Evolutionary conservation across 2,888 invertebrate species (phyloP), one percentile per base, ranked within the genome.

Genomic region (Dioctria rufipes): DNA sequence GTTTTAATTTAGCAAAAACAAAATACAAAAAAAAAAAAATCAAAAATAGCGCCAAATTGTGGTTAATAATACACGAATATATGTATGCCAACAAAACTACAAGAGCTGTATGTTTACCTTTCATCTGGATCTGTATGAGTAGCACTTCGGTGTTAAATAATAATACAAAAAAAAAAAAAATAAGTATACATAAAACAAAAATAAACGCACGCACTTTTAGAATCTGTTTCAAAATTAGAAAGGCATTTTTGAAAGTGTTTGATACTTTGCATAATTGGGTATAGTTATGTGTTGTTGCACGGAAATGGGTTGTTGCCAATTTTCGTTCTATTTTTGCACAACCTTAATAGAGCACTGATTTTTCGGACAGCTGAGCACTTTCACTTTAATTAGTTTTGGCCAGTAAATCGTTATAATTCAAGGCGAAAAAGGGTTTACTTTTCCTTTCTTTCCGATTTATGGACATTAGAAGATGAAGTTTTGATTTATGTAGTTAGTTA

Each of bases 121-220:
- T 25, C 25, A 25, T 25, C 25, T 25, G 25, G 25, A 25, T 25
- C 25, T 25, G 25, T 25, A 54, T 8, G 11, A 54, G n/a, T 5
- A 46, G 46, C 46, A 46, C 46, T 46, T 46, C 11, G 8, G 46
- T 54, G 4, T 54, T n/a, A 54, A 54, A 54, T 11, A 11, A 54
- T n/a, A 54, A 54, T 11, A 11, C 5, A 54, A 46, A 8, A 9
- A 54, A 54, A 54, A 54, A 54, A 8, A 3, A 4, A 54, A n/a
- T 6, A 6, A 54, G 3, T 25, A 25, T 25, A n/a, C n/a, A 54
- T 11, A 3, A n/a, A 54, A 54, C 54, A 8, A 4, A 25, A 54
- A 11, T 54, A 54, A n/a, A 46, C 54, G 54, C 54, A 54, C 54
- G 54, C 54, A 54, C 54, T 54, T 54, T 54, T 54, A 54, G 54